Evolutionary conservation across 2,113 vertebrate genomes (phyloP), one percentile per base, ranked within the genome.

Genomic region (Monopterus albus): DNA sequence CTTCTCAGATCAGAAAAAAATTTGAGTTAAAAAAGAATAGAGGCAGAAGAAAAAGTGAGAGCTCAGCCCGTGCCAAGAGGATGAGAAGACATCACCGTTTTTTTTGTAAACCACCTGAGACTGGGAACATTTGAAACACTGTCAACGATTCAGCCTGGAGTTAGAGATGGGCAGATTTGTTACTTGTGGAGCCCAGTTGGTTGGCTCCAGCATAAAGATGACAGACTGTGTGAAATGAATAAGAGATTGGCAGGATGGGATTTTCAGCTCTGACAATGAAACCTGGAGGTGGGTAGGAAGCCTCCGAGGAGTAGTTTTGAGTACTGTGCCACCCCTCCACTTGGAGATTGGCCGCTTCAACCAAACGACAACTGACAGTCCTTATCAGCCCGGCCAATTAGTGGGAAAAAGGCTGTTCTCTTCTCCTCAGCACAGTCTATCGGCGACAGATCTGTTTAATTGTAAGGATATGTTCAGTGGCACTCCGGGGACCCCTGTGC

Each of bases 331-430:
- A 46, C 23, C 36, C 18, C 60, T 52, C 21, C 7, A 6, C 47
- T 6, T 13, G 23, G 18, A 29, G 55, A 82, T 52, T 68, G 81
- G 79, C 75, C 67, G 40, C 58, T 50, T 76, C 70, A 18, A 13
- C 43, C 59, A 36, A 42, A 38, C 43, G 51, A 82, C 77, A 66
- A 69, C 51, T 53, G 64, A 67, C 82, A 74, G 65, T 65, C 50
- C 64, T 70, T 60, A 73, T 64, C 81, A 84, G 75, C 45, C 57
- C 1, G 2, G 38, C 84, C 89, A 87, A 87, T 89, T 88, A 87
- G 71, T n/a, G 29, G 60, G 51, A 77, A 68, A 78, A 33, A 59
- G 11, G 46, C 75, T 78, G 69, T 78, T 81, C 31, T 49, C 58
- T 68, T 59, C 52, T 40, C 2, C 18, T 2, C 43, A 1, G 62